phyloP scores from a whole-genome alignment of 2,797 vertebrate species.

The Euphonia xanthogaster region DNA sequence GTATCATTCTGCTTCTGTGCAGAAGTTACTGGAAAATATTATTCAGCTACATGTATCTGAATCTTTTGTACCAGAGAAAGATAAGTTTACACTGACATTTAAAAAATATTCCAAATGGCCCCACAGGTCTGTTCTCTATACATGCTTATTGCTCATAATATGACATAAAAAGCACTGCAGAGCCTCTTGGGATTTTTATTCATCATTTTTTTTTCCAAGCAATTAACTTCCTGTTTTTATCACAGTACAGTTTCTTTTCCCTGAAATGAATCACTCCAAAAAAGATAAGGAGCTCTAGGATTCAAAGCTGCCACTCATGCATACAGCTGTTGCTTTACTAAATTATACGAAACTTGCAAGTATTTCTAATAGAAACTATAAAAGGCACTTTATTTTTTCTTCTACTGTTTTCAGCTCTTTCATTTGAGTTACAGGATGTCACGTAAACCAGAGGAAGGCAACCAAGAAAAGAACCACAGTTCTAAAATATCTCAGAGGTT shows the following conservation, averaged over 20 bases:
- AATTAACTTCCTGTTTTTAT: conserved; percentile 39
- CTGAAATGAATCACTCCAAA: conserved; percentile 34
- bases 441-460: background rate
- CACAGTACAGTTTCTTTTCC: background rate
- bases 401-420: background rate
- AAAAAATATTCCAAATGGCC: background rate
- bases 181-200: background rate
- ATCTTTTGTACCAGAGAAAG: background rate
- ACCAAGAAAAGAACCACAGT: background rate
- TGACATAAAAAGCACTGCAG: conserved; percentile 1
- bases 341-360: conserved; percentile 2
- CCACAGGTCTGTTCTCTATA: background rate
- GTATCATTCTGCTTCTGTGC: background rate
- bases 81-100: background rate
- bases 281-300: conserved; percentile 30
- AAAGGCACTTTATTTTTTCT: conserved; percentile 13
- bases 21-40: background rate
- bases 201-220: background rate
- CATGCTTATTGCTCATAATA: background rate
- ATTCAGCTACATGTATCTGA: background rate
- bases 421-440: background rate
- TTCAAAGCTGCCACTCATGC: conserved; percentile 29
- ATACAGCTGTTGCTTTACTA: conserved; percentile 4
- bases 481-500: background rate
- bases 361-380: conserved; percentile 17